Evolutionary conservation across 2,113 vertebrate genomes (phyloP).

Genomic region (Podocnemis expansa): DNA sequence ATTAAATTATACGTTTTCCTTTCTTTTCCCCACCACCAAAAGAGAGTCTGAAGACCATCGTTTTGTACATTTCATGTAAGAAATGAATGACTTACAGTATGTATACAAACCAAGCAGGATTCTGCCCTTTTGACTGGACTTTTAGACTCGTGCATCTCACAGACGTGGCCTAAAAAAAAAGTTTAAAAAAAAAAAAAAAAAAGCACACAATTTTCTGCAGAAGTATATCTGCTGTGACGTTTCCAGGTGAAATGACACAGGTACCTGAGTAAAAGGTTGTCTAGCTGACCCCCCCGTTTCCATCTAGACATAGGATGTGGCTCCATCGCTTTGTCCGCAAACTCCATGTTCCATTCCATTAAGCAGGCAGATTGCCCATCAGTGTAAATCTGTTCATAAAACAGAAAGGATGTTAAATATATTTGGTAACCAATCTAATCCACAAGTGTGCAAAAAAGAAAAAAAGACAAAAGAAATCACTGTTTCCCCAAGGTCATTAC

Average conservation of each 20-base stretch:
- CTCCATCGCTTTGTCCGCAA: slow-evolving; percentile 54
- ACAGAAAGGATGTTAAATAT: background rate
- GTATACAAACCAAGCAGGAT: background rate
- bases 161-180: background rate
- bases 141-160: background rate
- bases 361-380: slow-evolving; percentile 26
- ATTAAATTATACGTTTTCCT: slow-evolving; percentile 67
- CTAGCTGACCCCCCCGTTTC: background rate
- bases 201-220: slow-evolving; percentile 44
- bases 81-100: background rate
- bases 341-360: slow-evolving; percentile 40
- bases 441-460: background rate
- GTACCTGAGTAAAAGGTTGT: slow-evolving; percentile 10
- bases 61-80: background rate
- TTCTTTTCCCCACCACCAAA: slow-evolving; percentile 46
- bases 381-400: background rate
- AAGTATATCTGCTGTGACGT: slow-evolving; percentile 49
- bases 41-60: background rate
- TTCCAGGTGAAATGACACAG: slow-evolving; percentile 56
- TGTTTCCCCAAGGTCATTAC: slow-evolving; percentile 24
- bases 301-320: background rate
- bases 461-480: slow-evolving; percentile 48
- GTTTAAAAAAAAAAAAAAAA: slow-evolving; percentile 10
- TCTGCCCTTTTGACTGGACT: background rate
- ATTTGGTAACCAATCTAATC: background rate